Conservation (phyloP, 2,888 invertebrate species). For the Anoplius nigerrimus region DNA sequence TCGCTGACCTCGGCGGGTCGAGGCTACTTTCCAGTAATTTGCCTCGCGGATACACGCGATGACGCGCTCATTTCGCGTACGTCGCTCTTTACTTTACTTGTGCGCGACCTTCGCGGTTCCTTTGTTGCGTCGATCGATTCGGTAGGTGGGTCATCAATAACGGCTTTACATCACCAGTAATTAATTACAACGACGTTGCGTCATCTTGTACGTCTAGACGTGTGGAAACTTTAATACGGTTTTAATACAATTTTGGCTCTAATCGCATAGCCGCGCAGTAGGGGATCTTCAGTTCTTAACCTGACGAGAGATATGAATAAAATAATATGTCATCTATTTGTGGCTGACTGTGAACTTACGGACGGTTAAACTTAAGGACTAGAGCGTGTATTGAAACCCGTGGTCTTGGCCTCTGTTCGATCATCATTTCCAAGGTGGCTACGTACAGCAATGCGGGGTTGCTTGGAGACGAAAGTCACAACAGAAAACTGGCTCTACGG, state of each 20-base stretch:
- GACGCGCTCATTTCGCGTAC: slow-evolving; percentile 18
- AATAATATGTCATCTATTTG: too few relatives aligned
- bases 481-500: slow-evolving; percentile 28
- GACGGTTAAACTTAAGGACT: too few relatives aligned
- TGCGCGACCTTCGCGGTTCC: slow-evolving; percentile 13
- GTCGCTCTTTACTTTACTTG: slow-evolving; percentile 19
- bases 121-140: background rate
- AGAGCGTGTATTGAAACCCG: too few relatives aligned
- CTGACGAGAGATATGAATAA: too few relatives aligned
- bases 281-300: too few relatives aligned
- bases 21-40: slow-evolving; percentile 38
- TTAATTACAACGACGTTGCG: too few relatives aligned
- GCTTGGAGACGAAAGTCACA: slow-evolving; percentile 52
- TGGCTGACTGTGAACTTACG: too few relatives aligned
- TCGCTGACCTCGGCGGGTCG: slow-evolving; percentile 16
- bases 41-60: slow-evolving; percentile 26
- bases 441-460: slow-evolving; percentile 54
- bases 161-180: too few relatives aligned
- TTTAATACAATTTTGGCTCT: too few relatives aligned
- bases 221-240: too few relatives aligned
- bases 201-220: too few relatives aligned
- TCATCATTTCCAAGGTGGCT: slow-evolving; percentile 30
- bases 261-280: too few relatives aligned
- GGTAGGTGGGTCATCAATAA: background rate
- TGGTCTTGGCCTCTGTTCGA: background rate